Evolutionary conservation across 1,140 invertebrate species (phyloP), one percentile per base, ranked within the genome.

Genomic region (Dendroctonus ponderosae): DNA sequence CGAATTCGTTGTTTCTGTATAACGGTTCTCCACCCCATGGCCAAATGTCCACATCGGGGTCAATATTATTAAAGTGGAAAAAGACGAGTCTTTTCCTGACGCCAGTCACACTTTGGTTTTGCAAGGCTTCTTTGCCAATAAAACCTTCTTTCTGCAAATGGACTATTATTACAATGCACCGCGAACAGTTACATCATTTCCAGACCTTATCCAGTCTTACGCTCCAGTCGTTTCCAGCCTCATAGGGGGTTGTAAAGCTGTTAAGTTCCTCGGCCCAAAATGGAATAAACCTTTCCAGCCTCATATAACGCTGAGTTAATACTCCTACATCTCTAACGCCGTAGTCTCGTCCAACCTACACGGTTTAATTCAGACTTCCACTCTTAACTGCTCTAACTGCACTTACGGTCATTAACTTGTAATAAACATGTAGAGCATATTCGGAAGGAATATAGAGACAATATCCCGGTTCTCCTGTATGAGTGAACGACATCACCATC

Each of bases 381-480:
- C 4, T 46, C 12, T 46, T 46, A 11, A 14, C 9, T 46, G 4
- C 9, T 46, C 44, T 52, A 52, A 1, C 50, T 2, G 11, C 57
- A 60, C 74, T 75, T 71, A 81, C 80, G 9, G 80, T 79, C 77
- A 91, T 86, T 51, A 93, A 76, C 67, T 82, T 83, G 69, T 90
- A 86, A 75, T 93, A 93, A 0, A 92, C 87, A 73, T 93, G 89
- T 7, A 93, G 79, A 5, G 90, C 90, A 79, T 91, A 91, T 82
- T 91, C 84, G 5, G 86, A 85, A 15, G 91, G 91, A 62, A 93
- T 86, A 74, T 93, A 92, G 0, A 94, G 78, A 56, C 91, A 89
- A 82, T 90, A 93, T 6, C 91, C 91, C 72, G 91, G 84, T 79
- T 93, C 91, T 38, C 91, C 91, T 56, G 90, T 91, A 72, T 93